A percentile compares a stretch with the other conserved stretches of the same genome.
These are phyloP conservation scores for Rostratula benghalensis DNA, from an alignment of 2,113 vertebrate genomes.

Conservation along the genomic window DNA sequence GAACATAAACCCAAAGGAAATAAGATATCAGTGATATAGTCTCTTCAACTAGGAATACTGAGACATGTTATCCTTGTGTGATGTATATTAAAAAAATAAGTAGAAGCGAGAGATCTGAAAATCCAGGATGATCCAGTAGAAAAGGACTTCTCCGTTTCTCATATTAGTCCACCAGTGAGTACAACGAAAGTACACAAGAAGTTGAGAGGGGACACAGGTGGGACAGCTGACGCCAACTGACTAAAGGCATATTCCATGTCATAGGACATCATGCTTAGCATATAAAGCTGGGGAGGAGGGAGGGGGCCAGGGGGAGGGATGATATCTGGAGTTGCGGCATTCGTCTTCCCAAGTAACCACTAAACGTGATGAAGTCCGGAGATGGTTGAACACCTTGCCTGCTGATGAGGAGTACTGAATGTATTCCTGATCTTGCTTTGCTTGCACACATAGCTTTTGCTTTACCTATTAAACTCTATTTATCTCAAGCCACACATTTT, in stretches of 20 bases:
- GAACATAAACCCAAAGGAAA: background rate
- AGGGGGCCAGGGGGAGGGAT: background rate
- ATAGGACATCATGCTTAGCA: background rate
- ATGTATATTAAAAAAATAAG: background rate
- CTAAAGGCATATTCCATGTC: background rate
- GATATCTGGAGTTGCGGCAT: accelerated
- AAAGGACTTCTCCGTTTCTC: background rate
- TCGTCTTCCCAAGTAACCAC: background rate
- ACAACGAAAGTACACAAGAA: background rate
- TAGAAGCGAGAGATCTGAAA: background rate
- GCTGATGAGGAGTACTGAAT: background rate
- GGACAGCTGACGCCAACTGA: background rate
- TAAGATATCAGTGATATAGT: background rate
- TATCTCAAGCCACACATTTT: background rate
- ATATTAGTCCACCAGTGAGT: accelerated
- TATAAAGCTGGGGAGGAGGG: background rate
- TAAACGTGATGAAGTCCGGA: background rate
- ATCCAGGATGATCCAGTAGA: background rate
- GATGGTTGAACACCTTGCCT: background rate
- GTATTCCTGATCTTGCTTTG: background rate
- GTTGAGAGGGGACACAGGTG: background rate
- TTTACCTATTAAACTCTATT: background rate
- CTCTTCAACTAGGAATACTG: background rate
- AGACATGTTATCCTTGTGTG: background rate
- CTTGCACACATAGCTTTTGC: background rate